These are phyloP conservation scores for Hiodon tergisus DNA, from an alignment of 2,113 vertebrate genomes.

Conservation along the genomic window DNA sequence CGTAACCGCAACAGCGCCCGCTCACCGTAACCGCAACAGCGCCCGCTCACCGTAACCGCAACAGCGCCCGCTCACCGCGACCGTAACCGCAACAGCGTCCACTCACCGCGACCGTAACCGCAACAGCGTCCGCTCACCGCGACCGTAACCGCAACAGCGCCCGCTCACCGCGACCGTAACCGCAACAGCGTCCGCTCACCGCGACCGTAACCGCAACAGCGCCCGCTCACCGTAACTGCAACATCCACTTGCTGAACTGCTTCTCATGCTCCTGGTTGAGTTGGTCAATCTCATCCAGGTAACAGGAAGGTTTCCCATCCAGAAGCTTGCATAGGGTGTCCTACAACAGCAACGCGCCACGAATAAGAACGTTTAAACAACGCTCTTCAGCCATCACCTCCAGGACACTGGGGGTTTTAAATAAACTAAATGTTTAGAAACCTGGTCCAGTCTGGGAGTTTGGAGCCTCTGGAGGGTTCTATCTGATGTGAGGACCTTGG, in stretches of 20 bases:
- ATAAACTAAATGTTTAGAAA: constrained; percentile 42
- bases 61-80: too few species aligned
- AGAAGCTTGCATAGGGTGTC: constrained; percentile 74
- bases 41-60: too few species aligned
- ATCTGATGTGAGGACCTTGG: constrained; percentile 89
- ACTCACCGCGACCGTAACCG: too few species aligned
- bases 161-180: too few species aligned
- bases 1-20: too few species aligned
- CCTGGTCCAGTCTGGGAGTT: constrained; percentile 81
- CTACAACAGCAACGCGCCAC: constrained; percentile 49
- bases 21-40: too few species aligned
- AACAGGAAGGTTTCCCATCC: constrained; percentile 66
- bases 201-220: too few species aligned
- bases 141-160: too few species aligned
- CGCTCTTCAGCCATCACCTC: neutral
- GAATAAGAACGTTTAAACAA: neutral
- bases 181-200: too few species aligned
- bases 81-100: too few species aligned
- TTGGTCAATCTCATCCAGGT: constrained; percentile 70
- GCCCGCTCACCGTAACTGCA: constrained; percentile 79
- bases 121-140: too few species aligned
- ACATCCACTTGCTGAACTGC: constrained; percentile 90
- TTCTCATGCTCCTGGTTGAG: constrained; percentile 73
- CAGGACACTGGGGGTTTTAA: neutral
- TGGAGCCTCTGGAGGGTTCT: constrained; percentile 82